These are phyloP conservation scores for Allolobophora icterica DNA, from an alignment of 2,888 invertebrate genomes.

Conservation along the genomic window DNA sequence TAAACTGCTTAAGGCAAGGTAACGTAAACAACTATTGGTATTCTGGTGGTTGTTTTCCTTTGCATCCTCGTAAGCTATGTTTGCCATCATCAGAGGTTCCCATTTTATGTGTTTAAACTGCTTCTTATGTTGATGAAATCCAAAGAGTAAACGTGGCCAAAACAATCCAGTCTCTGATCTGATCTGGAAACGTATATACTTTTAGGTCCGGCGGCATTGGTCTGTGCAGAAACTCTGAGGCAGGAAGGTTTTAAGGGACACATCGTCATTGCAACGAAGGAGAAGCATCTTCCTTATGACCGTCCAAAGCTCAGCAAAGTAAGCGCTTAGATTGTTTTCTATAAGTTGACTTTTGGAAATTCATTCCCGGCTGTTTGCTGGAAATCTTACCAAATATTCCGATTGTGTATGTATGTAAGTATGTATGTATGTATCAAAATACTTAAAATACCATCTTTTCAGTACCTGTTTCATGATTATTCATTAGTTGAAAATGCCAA, in stretches of 20 bases:
- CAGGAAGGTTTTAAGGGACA: slow-evolving; percentile 86
- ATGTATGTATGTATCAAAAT: too few relatives aligned
- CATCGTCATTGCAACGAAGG: slow-evolving; percentile 81
- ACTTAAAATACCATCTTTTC: too few relatives aligned
- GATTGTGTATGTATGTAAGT: too few relatives aligned
- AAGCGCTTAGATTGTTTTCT: not conserved
- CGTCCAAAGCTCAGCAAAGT: slow-evolving; percentile 87
- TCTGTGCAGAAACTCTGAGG: slow-evolving; percentile 87
- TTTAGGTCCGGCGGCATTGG: slow-evolving; percentile 71
- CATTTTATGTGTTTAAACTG: not conserved
- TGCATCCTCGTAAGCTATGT: not conserved
- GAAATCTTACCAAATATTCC: too few relatives aligned
- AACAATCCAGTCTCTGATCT: not conserved
- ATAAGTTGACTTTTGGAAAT: too few relatives aligned
- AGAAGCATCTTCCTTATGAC: slow-evolving; percentile 85
- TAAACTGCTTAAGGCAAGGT: not conserved
- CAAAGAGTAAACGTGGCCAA: not conserved
- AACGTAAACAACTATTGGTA: too few relatives aligned
- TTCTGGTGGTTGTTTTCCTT: not conserved
- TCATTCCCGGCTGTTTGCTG: too few relatives aligned
- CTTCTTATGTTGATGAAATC: not conserved
- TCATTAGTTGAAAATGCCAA: too few relatives aligned
- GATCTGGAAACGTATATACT: not conserved
- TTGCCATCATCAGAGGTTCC: too few relatives aligned
- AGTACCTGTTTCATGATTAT: too few relatives aligned